Evolutionary conservation across 2,888 invertebrate genomes (phyloP).

Genomic region (Meiosimyza decipiens): DNA sequence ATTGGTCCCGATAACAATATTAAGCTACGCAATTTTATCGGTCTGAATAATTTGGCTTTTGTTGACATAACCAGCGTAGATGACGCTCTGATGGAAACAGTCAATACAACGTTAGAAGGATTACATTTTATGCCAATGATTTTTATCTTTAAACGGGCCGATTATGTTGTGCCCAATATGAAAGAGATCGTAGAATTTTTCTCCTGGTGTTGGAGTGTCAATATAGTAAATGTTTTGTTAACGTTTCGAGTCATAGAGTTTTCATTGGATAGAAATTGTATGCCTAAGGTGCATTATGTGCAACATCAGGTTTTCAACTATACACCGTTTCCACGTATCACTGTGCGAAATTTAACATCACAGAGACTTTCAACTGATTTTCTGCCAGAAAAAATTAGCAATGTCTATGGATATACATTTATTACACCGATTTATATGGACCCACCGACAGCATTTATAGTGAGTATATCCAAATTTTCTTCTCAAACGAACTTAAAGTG

Average conservation of each 20-base stretch:
- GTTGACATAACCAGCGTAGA: slow-evolving; percentile 5
- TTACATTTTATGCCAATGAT: slow-evolving; percentile 29
- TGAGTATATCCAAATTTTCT: slow-evolving; percentile 2
- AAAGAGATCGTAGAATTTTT: slow-evolving; percentile 20
- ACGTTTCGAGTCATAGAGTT: background rate
- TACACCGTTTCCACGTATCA: slow-evolving; percentile 27
- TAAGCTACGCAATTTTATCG: slow-evolving; percentile 17
- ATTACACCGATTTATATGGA: slow-evolving; percentile 33
- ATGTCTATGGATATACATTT: slow-evolving; percentile 33
- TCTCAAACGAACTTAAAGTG: no score
- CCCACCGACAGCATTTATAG: slow-evolving; percentile 33
- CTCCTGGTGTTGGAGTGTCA: slow-evolving; percentile 29
- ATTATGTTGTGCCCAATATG: background rate
- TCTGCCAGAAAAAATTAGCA: slow-evolving; percentile 11
- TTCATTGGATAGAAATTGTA: background rate
- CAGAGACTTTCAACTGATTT: background rate
- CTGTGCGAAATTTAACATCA: slow-evolving; percentile 8
- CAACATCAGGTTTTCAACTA: slow-evolving; percentile 28
- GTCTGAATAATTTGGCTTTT: slow-evolving; percentile 31
- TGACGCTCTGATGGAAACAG: slow-evolving; percentile 24
- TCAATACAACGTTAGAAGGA: slow-evolving; percentile 1
- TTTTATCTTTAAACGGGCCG: slow-evolving; percentile 20
- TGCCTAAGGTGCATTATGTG: background rate
- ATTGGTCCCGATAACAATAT: slow-evolving; percentile 11
- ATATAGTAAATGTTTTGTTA: slow-evolving; percentile 31